Evolutionary conservation across 2,113 vertebrate genomes (phyloP).

Genomic region (Micronycteris hirsuta): DNA sequence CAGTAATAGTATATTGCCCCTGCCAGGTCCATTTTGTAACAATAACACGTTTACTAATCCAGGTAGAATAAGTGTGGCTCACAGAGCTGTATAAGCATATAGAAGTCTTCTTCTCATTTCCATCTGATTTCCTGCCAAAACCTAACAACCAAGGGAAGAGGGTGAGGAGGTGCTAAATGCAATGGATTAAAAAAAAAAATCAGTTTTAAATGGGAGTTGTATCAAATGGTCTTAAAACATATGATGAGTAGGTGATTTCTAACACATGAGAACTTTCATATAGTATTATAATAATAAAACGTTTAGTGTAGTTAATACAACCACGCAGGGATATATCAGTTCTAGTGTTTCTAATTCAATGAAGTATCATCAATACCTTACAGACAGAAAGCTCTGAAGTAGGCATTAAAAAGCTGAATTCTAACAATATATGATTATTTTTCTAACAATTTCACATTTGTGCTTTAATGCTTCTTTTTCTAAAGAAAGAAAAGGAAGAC

Average conservation of each 20-base stretch:
- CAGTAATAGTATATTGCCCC: too few relatives aligned
- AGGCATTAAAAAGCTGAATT: not conserved
- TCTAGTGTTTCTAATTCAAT: constrained; percentile 46
- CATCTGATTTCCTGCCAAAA: constrained; percentile 12
- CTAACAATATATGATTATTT: not conserved
- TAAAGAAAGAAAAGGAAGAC: not conserved
- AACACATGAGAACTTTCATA: not conserved
- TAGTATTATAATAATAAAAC: constrained; percentile 14
- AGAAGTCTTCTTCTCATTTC: not conserved
- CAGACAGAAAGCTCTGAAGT: not conserved
- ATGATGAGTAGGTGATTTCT: constrained; percentile 14
- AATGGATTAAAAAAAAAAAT: not conserved
- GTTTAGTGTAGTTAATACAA: constrained; percentile 20
- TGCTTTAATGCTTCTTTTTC: not conserved
- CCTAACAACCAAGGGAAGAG: not conserved
- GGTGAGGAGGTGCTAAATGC: not conserved
- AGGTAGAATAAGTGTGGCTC: not conserved
- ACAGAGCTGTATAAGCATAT: not conserved
- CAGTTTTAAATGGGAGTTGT: not conserved
- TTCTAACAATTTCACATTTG: not conserved
- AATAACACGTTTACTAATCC: not conserved
- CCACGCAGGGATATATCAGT: constrained; percentile 30
- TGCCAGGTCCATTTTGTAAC: too few relatives aligned
- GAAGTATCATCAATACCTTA: constrained; percentile 4
- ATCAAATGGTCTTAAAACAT: constrained; percentile 5